Percentiles rank a stretch among this genome's conserved stretches.
These are phyloP conservation scores for Myotis lucifugus DNA, from an alignment of 2,113 vertebrate species.

Conservation along the genomic window DNA sequence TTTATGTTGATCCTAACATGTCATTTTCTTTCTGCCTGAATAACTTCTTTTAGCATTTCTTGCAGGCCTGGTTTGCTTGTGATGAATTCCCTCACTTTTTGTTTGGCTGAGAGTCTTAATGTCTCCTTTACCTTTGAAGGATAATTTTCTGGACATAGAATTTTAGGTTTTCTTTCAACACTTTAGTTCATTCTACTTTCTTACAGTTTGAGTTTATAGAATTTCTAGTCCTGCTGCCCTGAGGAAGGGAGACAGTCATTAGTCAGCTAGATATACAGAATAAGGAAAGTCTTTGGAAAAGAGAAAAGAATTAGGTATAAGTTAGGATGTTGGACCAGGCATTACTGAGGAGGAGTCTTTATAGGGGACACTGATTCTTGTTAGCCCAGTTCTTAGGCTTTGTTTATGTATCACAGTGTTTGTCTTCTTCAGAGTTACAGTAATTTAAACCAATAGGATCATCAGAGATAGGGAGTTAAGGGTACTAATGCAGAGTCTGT, in stretches of 20 bases:
- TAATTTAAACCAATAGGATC: not conserved
- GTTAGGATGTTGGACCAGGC: not conserved
- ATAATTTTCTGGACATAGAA: not conserved
- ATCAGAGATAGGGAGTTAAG: not conserved
- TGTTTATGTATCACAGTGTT: not conserved
- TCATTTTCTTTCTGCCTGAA: not conserved
- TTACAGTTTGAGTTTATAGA: conserved; percentile 28
- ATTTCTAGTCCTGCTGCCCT: not conserved
- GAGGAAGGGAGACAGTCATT: not conserved
- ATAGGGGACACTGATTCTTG: not conserved
- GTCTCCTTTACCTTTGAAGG: not conserved
- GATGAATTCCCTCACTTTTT: not conserved
- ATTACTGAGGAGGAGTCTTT: not conserved
- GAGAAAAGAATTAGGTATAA: not conserved
- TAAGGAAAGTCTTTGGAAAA: not conserved
- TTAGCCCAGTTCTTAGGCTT: not conserved
- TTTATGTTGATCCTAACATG: not conserved
- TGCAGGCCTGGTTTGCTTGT: not conserved
- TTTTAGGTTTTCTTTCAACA: not conserved
- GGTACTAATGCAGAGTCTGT: not conserved
- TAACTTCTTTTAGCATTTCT: not conserved
- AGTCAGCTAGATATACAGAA: not conserved
- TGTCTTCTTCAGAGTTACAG: not conserved
- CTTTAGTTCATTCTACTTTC: not conserved
- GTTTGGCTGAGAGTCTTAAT: not conserved